These are phyloP conservation scores for Tragulus kanchil DNA, from an alignment of 2,113 vertebrate species.

Conservation along the genomic window DNA sequence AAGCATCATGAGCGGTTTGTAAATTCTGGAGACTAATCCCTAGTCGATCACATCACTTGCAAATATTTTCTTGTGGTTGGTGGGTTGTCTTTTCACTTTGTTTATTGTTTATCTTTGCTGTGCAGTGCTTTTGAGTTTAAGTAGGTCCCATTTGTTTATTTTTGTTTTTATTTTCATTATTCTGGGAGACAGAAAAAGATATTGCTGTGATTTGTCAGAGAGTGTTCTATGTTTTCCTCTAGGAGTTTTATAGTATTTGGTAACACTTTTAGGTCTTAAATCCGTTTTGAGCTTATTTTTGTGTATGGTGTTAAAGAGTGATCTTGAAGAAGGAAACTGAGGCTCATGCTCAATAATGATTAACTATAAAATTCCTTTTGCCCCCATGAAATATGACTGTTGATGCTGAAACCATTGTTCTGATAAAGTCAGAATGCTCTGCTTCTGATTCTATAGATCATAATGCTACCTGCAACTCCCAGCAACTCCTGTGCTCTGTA, in stretches of 20 bases:
- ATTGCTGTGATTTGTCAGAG: neutral
- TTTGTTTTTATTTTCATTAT: neutral
- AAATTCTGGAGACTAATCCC: neutral
- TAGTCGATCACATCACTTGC: neutral
- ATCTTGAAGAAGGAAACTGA: too few species aligned
- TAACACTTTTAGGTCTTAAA: neutral
- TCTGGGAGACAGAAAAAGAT: neutral
- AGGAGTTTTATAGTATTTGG: neutral
- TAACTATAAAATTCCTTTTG: too few species aligned
- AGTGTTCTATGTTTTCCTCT: neutral
- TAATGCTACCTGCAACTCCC: too few species aligned
- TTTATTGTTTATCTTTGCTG: neutral
- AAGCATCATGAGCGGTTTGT: neutral
- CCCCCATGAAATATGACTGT: too few species aligned
- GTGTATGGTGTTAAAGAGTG: neutral
- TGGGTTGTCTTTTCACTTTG: neutral
- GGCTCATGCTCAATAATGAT: too few species aligned
- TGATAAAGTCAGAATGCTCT: too few species aligned
- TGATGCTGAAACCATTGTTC: too few species aligned
- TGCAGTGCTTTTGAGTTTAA: neutral
- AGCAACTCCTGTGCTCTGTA: too few species aligned
- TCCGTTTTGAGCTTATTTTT: neutral
- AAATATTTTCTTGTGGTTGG: neutral
- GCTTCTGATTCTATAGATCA: too few species aligned
- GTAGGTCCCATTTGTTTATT: neutral